Conservation (phyloP, 2,888 invertebrate species). For the Cantharis rufa region DNA sequence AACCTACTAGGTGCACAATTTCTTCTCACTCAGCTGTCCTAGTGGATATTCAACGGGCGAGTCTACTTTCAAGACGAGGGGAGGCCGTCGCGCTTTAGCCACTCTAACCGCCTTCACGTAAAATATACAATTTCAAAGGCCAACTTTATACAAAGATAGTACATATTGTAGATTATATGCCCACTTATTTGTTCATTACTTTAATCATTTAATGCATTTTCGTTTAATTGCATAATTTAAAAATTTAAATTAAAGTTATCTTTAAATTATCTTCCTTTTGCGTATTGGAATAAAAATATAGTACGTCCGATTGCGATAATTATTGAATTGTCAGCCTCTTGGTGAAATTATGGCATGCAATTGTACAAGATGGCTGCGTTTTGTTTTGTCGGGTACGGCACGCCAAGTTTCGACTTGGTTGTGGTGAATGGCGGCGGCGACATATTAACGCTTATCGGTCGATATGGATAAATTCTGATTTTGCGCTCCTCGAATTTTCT, state of each 20-base stretch:
- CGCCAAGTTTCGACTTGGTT: background rate
- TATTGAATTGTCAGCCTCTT: background rate
- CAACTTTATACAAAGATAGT: background rate
- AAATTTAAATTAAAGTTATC: background rate
- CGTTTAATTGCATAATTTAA: background rate
- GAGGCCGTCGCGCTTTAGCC: conserved; percentile 1
- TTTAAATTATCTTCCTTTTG: background rate
- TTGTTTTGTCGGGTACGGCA: background rate
- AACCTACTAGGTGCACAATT: conserved; percentile 7
- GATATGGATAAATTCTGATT: background rate
- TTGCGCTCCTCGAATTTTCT: conserved; percentile 7
- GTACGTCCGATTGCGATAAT: background rate
- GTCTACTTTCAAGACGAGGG: conserved; percentile 15
- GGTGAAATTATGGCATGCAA: background rate
- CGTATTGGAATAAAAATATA: background rate
- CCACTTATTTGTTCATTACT: background rate
- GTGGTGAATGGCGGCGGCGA: background rate
- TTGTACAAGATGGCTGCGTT: background rate
- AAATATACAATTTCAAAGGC: background rate
- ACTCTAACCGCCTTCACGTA: background rate
- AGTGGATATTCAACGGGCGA: conserved; percentile 21
- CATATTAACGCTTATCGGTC: background rate
- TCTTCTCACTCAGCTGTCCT: conserved; percentile 25
- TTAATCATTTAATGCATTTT: background rate
- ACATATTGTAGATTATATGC: background rate